A percentile compares a stretch with the other conserved stretches of the same genome.
These are phyloP conservation scores for Drosophila fungiperda DNA, from an alignment of 2,888 invertebrate genomes.

Conservation along the genomic window DNA sequence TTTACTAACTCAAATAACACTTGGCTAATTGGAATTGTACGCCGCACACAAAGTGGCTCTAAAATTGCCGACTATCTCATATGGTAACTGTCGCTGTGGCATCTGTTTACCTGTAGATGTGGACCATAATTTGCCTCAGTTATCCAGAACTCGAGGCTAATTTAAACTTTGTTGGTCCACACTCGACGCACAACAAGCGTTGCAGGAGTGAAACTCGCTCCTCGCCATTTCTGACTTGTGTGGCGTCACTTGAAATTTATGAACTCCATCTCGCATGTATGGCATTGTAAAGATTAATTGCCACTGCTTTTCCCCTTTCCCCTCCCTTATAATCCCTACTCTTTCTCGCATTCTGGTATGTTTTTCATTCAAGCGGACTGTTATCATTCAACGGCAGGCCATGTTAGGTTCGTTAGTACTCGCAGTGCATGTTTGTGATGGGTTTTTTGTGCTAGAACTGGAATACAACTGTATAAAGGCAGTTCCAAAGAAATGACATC, in stretches of 20 bases:
- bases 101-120: conserved; percentile 21
- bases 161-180: conserved; percentile 51
- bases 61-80: conserved; percentile 9
- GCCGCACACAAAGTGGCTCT: conserved; percentile 18
- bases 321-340: neutral
- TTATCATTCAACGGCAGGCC: conserved; percentile 75
- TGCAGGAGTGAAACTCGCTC: conserved; percentile 1
- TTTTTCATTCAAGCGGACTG: conserved; percentile 61
- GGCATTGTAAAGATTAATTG: conserved; percentile 76
- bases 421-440: conserved; percentile 27
- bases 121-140: conserved; percentile 22
- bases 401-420: conserved; percentile 54
- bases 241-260: conserved; percentile 75
- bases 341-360: conserved; percentile 15
- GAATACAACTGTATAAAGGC: conserved; percentile 9
- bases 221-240: conserved; percentile 40
- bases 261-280: conserved; percentile 77
- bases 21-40: conserved; percentile 20
- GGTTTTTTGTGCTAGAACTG: conserved; percentile 41
- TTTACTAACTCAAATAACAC: neutral
- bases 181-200: conserved; percentile 21
- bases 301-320: conserved; percentile 48
- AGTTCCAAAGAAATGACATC: conserved; percentile 56
- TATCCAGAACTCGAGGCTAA: conserved; percentile 42
- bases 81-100: conserved; percentile 10